Percentiles rank a stretch among this genome's conserved stretches.
phyloP scores from a whole-genome alignment of 2,888 invertebrate genomes.

The Automeris io region DNA sequence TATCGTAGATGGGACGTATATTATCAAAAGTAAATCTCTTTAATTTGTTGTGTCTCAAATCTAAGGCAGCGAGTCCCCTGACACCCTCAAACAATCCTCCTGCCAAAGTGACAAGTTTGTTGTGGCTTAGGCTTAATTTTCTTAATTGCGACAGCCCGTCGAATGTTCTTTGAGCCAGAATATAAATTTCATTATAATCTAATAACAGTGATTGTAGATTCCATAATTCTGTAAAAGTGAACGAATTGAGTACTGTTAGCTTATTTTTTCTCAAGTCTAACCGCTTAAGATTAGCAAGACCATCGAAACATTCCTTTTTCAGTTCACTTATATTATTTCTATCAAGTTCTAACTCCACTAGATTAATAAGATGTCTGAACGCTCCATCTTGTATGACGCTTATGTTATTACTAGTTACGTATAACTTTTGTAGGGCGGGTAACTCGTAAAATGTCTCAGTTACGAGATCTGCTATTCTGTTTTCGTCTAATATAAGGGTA shows the following conservation, averaged over 20 bases:
- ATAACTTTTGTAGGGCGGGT: slow-evolving; percentile 83
- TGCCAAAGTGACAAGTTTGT: slow-evolving; percentile 83
- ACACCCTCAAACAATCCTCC: slow-evolving; percentile 84
- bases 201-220: slow-evolving; percentile 82
- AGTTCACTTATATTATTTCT: slow-evolving; percentile 85
- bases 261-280: slow-evolving; percentile 86
- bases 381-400: slow-evolving; percentile 91
- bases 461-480: slow-evolving; percentile 84
- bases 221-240: slow-evolving; percentile 87
- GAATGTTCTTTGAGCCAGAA: slow-evolving; percentile 86
- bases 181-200: slow-evolving; percentile 83
- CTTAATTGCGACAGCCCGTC: slow-evolving; percentile 84
- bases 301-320: slow-evolving; percentile 86
- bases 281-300: slow-evolving; percentile 82
- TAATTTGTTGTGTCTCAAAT: slow-evolving; percentile 85
- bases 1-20: slow-evolving; percentile 84
- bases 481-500: slow-evolving; percentile 83
- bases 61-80: slow-evolving; percentile 82
- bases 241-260: slow-evolving; percentile 84
- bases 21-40: slow-evolving; percentile 86
- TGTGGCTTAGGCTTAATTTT: slow-evolving; percentile 84
- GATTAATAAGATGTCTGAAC: slow-evolving; percentile 83
- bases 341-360: slow-evolving; percentile 88
- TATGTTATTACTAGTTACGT: slow-evolving; percentile 91
- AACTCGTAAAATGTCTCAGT: slow-evolving; percentile 85